These are phyloP conservation scores for Terrapene triunguis DNA, from an alignment of 2,113 vertebrate genomes.

Conservation along the genomic window DNA sequence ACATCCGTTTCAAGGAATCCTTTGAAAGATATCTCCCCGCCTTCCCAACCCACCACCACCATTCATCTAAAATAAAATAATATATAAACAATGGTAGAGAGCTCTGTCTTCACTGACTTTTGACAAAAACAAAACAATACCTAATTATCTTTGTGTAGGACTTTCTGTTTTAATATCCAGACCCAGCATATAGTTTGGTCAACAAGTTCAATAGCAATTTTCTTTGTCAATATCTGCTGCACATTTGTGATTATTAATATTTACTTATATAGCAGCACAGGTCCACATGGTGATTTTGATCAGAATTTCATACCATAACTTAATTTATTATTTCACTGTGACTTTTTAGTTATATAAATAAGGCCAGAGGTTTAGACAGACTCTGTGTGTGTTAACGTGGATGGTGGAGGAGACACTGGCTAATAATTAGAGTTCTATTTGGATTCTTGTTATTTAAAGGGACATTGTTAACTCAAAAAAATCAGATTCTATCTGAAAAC, in stretches of 20 bases:
- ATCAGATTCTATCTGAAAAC: background rate
- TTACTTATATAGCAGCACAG: background rate
- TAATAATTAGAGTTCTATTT: background rate
- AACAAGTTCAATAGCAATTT: background rate
- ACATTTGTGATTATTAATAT: background rate
- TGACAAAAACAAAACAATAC: background rate
- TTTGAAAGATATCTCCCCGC: background rate
- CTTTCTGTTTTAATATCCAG: background rate
- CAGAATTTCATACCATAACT: background rate
- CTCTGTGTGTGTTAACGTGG: background rate
- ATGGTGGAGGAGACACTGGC: background rate
- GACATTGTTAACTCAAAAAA: background rate
- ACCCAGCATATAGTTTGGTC: background rate
- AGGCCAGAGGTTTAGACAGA: background rate
- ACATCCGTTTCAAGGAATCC: background rate
- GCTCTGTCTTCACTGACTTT: background rate
- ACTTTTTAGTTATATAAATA: background rate
- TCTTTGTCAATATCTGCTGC: background rate
- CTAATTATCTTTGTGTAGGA: background rate
- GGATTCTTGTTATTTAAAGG: background rate
- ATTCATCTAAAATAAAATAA: background rate
- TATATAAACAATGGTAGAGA: background rate
- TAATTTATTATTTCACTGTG: background rate
- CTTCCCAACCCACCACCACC: background rate
- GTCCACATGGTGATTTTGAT: background rate